Base-by-base conservation (phyloP, 2,888 invertebrate species). In the Dicranocentrus wangi region DNA sequence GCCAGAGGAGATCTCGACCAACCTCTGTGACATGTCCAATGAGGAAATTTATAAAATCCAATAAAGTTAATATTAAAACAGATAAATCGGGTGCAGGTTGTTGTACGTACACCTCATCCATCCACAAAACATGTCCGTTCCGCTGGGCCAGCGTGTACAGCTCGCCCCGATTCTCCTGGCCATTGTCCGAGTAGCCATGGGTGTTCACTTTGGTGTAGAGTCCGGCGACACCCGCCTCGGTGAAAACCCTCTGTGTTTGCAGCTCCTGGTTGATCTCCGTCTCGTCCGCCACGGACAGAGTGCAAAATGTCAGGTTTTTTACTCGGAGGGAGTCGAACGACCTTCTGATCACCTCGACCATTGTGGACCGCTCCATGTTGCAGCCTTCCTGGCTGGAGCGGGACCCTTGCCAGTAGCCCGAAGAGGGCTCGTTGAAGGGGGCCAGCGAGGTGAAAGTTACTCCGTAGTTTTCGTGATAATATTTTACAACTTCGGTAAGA, bases 91-190 rank as follows among this genome's bases (percentile, higher is more conserved):
- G 3, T 58, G 32, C 70, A 23, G n/a, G n/a, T n/a, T n/a, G n/a
- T n/a, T n/a, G n/a, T n/a, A 23, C 68, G 68, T 73, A 86, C 86
- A 86, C 76, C 83, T 86, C 86, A 71, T 85, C 84, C 86, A 86
- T 86, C 86, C 86, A 86, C 0, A 86, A 61, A 42, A 75, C 32
- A 51, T 86, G 86, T 7, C 81, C 82, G 51, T 83, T 85, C 19
- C 61, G 79, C 10, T 81, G 69, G 10, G 82, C 80, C 13, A 77
- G 47, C 8, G 78, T 82, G 19, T 70, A 82, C 1, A 86, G 63
- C 15, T 70, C 43, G 47, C 81, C 85, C 32, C 86, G 55, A 8
- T 82, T 72, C n/a, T 76, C 82, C 1, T 61, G 61, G 1, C 80
- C 76, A 58, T 69, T 65, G 55, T 85, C 84, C 28, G 81, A 84